Percentiles rank a stretch among this genome's conserved stretches.
These are phyloP conservation scores for Caenorhabditis elegans DNA, from an alignment of 1,140 invertebrate species.

Conservation along the genomic window WBcel235 BX284604.4:5209501-5210000, in stretches of 20 bases:
- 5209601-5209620: not conserved
- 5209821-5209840: conserved; percentile 10
- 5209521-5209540: not conserved
- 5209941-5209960: too few species aligned
- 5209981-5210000: not conserved
- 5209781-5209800: too few species aligned
- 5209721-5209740: conserved; percentile 8
- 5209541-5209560: not conserved
- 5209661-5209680: not conserved
- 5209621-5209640: conserved; percentile 5
- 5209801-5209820: not conserved
- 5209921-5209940: not conserved
- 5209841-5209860: conserved; percentile 61
- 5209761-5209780: too few species aligned
- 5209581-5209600: not conserved
- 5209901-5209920: conserved; percentile 31
- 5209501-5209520: too few species aligned
- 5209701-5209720: conserved; percentile 23
- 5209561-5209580: not conserved
- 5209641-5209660: not conserved
- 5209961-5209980: too few species aligned
- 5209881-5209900: conserved; percentile 54
- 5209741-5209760: too few species aligned
- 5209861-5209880: conserved; percentile 54
- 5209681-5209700: not conserved